Evolutionary conservation across 2,888 invertebrate species (phyloP).

Genomic region (Heterodera filipjevi): DNA sequence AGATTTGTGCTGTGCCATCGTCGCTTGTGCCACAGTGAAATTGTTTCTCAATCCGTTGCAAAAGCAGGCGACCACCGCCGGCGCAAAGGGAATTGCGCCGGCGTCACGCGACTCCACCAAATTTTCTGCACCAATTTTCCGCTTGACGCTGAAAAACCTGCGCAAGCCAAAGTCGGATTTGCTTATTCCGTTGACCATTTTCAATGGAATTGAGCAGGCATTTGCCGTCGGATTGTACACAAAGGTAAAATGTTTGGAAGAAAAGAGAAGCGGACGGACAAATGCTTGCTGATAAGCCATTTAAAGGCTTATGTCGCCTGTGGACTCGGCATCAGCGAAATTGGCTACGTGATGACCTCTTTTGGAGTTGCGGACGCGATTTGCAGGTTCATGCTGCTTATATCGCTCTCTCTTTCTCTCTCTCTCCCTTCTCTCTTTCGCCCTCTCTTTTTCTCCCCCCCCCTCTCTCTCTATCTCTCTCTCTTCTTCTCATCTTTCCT

Average conservation of each 20-base stretch:
- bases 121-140: slow-evolving; percentile 49
- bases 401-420: not conserved
- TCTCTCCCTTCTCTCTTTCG: not conserved
- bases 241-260: slow-evolving; percentile 61
- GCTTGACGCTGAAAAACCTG: slow-evolving; percentile 82
- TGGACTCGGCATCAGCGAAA: slow-evolving; percentile 78
- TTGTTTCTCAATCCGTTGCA: slow-evolving; percentile 86
- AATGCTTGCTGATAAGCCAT: too few relatives aligned
- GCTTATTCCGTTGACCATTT: slow-evolving; percentile 91
- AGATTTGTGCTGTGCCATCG: slow-evolving; percentile 80
- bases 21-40: slow-evolving; percentile 84
- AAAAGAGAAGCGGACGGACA: not conserved
- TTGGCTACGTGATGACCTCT: slow-evolving; percentile 96
- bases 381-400: slow-evolving; percentile 71
- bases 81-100: not conserved
- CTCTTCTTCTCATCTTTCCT: not conserved
- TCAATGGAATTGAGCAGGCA: slow-evolving; percentile 96
- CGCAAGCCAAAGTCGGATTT: slow-evolving; percentile 78
- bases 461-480: not conserved
- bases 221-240: slow-evolving; percentile 81
- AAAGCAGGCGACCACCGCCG: slow-evolving; percentile 15
- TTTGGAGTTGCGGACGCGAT: slow-evolving; percentile 90
- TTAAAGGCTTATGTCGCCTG: slow-evolving; percentile 61
- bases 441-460: not conserved
- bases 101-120: slow-evolving; percentile 30